These are phyloP conservation scores for Notodonta dromedarius DNA, from an alignment of 2,888 invertebrate species.

Conservation along the genomic window DNA sequence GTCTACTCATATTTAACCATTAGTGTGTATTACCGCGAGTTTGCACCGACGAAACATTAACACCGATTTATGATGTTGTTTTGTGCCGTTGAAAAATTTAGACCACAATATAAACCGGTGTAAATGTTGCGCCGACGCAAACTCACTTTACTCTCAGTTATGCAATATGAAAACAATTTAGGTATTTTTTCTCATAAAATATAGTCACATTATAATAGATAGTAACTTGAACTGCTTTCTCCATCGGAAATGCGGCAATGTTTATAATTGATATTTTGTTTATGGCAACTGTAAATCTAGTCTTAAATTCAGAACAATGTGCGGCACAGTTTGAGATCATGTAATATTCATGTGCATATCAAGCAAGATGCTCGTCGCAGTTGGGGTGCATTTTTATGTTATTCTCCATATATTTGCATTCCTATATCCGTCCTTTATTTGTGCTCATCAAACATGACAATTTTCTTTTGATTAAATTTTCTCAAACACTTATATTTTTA, in stretches of 20 bases:
- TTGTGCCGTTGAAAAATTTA: too few relatives aligned
- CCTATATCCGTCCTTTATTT: conserved; percentile 17
- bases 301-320: conserved; percentile 4
- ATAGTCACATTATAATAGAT: too few relatives aligned
- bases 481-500: background rate
- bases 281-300: background rate
- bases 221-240: too few relatives aligned
- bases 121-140: too few relatives aligned
- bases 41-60: too few relatives aligned
- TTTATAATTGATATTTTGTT: background rate
- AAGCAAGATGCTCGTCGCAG: background rate
- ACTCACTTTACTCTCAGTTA: too few relatives aligned
- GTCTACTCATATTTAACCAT: too few relatives aligned
- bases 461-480: conserved; percentile 11
- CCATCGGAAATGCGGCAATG: background rate
- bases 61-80: too few relatives aligned
- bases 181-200: too few relatives aligned
- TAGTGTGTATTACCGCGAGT: too few relatives aligned
- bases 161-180: too few relatives aligned
- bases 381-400: conserved; percentile 21
- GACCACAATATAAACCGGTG: too few relatives aligned
- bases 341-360: background rate
- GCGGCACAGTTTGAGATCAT: background rate
- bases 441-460: conserved; percentile 6
- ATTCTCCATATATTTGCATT: conserved; percentile 23